Conservation (phyloP, 2,113 vertebrate species). For the Phrynosoma blainvillii region DNA sequence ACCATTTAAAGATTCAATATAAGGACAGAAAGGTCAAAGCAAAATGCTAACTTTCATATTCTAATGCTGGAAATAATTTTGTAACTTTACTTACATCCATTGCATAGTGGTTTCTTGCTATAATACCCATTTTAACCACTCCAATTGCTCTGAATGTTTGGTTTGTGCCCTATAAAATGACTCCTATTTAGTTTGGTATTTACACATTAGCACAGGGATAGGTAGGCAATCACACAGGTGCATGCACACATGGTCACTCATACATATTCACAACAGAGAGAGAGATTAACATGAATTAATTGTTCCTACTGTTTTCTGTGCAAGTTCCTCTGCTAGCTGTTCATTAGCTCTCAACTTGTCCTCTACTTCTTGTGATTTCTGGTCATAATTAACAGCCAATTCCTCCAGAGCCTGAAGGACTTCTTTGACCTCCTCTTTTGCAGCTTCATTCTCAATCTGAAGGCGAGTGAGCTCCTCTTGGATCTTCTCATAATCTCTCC, state of each 20-base stretch:
- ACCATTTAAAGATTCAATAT: not conserved
- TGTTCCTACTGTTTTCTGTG: constrained; percentile 82
- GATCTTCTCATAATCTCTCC: constrained; percentile 90
- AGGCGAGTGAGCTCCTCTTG: constrained; percentile 92
- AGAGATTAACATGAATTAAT: not conserved
- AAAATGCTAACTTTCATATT: not conserved
- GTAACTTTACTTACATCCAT: not conserved
- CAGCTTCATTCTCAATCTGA: constrained; percentile 91
- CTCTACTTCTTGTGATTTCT: constrained; percentile 92
- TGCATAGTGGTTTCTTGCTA: not conserved
- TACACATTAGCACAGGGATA: not conserved
- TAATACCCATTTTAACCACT: not conserved
- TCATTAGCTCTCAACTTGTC: constrained; percentile 83
- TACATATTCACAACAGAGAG: not conserved
- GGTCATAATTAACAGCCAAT: constrained; percentile 93
- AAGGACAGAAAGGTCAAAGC: not conserved
- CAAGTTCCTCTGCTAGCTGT: constrained; percentile 87
- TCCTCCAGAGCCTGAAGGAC: constrained; percentile 95
- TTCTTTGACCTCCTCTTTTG: constrained; percentile 94
- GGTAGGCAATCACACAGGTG: not conserved
- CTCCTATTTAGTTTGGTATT: not conserved
- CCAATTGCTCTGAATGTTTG: not conserved
- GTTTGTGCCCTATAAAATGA: not conserved
- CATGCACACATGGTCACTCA: not conserved
- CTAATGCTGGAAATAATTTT: not conserved